Conservation (phyloP, 2,888 invertebrate species). For the Falcaria lacertinaria region DNA sequence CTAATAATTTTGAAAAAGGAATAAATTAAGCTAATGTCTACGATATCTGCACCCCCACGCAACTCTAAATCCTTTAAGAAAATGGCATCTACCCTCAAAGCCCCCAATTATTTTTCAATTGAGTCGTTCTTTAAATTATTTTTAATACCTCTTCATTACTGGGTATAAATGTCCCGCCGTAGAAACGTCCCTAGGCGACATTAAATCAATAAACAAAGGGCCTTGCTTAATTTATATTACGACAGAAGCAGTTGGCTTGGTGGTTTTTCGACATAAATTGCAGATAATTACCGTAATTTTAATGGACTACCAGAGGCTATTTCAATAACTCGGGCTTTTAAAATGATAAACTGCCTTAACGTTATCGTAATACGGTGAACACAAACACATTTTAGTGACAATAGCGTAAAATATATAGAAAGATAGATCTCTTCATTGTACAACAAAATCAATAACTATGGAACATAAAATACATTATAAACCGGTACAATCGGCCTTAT, state of each 20-base stretch:
- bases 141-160: not conserved
- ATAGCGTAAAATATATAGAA: no score
- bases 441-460: no score
- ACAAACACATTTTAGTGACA: no score
- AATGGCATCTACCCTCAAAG: not conserved
- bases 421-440: no score
- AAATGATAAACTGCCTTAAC: no score
- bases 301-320: no score
- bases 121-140: not conserved
- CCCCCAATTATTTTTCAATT: not conserved
- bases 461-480: no score
- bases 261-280: not conserved
- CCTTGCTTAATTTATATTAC: not conserved
- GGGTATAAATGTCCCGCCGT: not conserved
- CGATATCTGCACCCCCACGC: not conserved
- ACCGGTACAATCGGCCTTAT: no score
- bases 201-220: not conserved
- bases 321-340: no score
- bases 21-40: not conserved
- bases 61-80: not conserved
- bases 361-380: no score
- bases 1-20: no score
- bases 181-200: not conserved
- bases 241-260: not conserved
- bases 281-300: no score